Evolutionary conservation across 2,888 invertebrate species (phyloP).

Genomic region (Malthinus seriepunctatus): DNA sequence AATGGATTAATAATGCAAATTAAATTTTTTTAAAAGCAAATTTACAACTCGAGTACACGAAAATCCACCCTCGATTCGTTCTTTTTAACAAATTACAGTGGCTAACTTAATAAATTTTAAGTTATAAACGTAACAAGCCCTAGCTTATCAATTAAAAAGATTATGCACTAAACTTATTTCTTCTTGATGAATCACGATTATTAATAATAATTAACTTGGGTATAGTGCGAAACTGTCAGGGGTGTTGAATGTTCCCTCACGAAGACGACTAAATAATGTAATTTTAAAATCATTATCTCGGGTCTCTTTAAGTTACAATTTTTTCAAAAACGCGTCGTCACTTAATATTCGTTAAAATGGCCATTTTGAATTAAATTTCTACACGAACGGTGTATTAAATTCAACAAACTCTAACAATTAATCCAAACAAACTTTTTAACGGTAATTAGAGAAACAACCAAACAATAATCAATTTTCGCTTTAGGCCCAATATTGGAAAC

Average conservation of each 20-base stretch:
- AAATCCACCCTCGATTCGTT: background rate
- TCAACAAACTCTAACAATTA: background rate
- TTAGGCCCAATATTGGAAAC: constrained; percentile 7
- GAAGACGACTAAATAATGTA: constrained; percentile 16
- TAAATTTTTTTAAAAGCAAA: background rate
- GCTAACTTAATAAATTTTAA: constrained; percentile 10
- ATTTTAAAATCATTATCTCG: constrained; percentile 19
- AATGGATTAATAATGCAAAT: background rate
- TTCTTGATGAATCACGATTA: constrained; percentile 26
- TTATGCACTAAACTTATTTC: constrained; percentile 16
- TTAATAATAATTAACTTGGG: constrained; percentile 22
- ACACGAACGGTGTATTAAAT: background rate
- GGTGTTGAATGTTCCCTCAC: constrained; percentile 21
- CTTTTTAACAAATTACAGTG: background rate
- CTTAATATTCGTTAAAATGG: constrained; percentile 3
- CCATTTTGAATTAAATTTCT: too few species aligned
- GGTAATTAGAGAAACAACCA: constrained; percentile 2
- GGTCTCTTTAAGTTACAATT: constrained; percentile 4
- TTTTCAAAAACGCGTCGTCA: constrained; percentile 10
- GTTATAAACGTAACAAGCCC: constrained; percentile 1
- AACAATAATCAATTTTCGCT: constrained; percentile 5
- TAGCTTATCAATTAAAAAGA: constrained; percentile 18
- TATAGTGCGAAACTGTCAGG: constrained; percentile 17
- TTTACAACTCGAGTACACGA: background rate
- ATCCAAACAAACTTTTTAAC: constrained; percentile 5